Base-by-base conservation (phyloP, 2,113 vertebrate species). In the Physeter macrocephalus region DNA sequence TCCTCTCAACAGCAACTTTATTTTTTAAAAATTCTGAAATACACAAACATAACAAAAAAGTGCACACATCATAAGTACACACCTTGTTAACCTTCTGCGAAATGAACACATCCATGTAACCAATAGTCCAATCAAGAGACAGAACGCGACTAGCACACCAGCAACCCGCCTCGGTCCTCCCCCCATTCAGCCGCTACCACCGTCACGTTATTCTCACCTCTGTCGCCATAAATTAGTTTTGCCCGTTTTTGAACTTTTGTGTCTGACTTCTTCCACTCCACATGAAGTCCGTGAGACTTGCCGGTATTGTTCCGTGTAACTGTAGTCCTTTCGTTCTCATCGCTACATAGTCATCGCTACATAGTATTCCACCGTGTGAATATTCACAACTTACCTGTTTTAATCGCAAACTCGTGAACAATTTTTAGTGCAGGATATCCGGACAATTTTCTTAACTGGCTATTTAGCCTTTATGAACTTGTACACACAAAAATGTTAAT, bases 91-190 rank as follows among this genome's bases (percentile, higher is more conserved):
- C 9, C 3, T 59, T 74, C 67, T 62, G n/a, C 29, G 34, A 54
- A 57, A n/a, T 34, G 20, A 67, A 74, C 67, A 43, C 46, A 43
- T 14, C 29, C 23, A 2, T 15, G 14, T 52, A 77, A 75, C 10
- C 52, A 52, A 54, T 3, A 27, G 1, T 13, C 39, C 20, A 25
- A 12, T 43, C 31, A 88, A 85, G 25, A 61, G 46, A 18, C 1
- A 59, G 46, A 43, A 59, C 3, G 6, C 0, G 7, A 27, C 13
- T 8, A 27, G 64, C 59, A 6, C 25, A 23, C 43, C 18, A 27
- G 23, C 66, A 82, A 13, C 7, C 43, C 0, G 0, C n/a, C 43
- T 25, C 1, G 6, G 2, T 5, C 20, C 20, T 4, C 2, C 21
- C 23, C 8, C 13, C 61, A 4, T 31, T 21, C 31, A 17, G 1